Evolutionary conservation across 1,140 invertebrate genomes (phyloP).

Genomic region (Brachionus rotundiformis): DNA sequence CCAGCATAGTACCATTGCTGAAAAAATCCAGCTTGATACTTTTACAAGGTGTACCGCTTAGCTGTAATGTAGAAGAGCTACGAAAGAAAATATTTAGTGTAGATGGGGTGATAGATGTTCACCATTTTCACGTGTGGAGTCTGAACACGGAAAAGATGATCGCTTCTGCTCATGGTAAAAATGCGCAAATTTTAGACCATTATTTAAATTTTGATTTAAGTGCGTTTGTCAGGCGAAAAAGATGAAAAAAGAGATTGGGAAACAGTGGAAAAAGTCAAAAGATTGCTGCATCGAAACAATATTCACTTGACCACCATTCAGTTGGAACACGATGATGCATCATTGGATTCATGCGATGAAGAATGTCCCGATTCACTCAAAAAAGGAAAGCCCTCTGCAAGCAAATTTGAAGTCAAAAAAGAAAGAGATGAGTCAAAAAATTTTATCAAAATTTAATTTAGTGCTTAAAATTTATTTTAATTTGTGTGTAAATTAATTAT

Average conservation of each 20-base stretch:
- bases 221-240: background rate
- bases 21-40: conserved; percentile 67
- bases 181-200: background rate
- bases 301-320: conserved; percentile 36
- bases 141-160: conserved; percentile 57
- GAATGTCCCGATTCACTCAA: background rate
- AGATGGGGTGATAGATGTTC: conserved; percentile 67
- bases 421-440: background rate
- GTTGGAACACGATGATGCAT: conserved; percentile 8
- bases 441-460: background rate
- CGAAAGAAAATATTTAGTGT: conserved; percentile 64
- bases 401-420: conserved; percentile 11
- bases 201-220: background rate
- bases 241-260: conserved; percentile 41
- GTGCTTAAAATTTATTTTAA: too few relatives aligned
- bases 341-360: conserved; percentile 27
- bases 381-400: conserved; percentile 8
- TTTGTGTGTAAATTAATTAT: too few relatives aligned
- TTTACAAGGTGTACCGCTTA: conserved; percentile 65
- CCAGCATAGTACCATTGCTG: conserved; percentile 66
- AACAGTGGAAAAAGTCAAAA: background rate
- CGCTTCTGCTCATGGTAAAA: conserved; percentile 1
- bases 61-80: conserved; percentile 65
- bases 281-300: background rate
- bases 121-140: conserved; percentile 70